Conservation (phyloP, 2,113 vertebrate species). For the Psephotus haematonotus region DNA sequence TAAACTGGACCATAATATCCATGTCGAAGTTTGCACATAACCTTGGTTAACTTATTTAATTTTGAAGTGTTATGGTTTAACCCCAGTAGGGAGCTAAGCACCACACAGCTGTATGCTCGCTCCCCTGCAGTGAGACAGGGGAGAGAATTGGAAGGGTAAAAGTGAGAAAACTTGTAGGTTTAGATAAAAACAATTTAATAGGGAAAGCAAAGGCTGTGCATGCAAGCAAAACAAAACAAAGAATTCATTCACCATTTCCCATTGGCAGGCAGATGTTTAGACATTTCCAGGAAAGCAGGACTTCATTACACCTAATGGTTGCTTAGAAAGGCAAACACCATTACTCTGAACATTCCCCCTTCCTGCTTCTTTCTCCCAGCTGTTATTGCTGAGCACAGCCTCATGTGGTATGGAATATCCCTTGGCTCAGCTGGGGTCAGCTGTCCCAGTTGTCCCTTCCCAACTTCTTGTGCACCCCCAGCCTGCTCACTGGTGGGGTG, state of each 20-base stretch:
- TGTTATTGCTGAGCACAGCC: background rate
- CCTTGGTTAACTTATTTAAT: background rate
- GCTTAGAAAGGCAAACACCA: fast-evolving
- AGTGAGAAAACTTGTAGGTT: background rate
- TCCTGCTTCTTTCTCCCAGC: background rate
- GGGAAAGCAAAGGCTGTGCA: background rate
- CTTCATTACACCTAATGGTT: background rate
- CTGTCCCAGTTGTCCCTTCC: background rate
- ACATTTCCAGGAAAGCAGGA: background rate
- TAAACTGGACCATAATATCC: background rate
- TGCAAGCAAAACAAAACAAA: background rate
- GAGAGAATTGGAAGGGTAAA: background rate
- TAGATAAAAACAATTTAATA: background rate
- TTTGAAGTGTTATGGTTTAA: background rate
- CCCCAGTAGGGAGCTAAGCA: background rate
- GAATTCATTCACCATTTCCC: background rate
- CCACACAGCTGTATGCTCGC: fast-evolving
- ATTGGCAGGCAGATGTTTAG: background rate
- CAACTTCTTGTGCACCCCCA: background rate
- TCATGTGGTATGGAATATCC: background rate
- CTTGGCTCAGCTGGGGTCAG: background rate
- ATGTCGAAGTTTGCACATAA: background rate
- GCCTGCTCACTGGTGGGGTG: background rate
- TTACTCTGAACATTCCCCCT: fast-evolving
- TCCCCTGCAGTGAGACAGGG: fast-evolving